Conservation (phyloP, 2,797 vertebrate species). For the Trichosurus vulpecula region DNA sequence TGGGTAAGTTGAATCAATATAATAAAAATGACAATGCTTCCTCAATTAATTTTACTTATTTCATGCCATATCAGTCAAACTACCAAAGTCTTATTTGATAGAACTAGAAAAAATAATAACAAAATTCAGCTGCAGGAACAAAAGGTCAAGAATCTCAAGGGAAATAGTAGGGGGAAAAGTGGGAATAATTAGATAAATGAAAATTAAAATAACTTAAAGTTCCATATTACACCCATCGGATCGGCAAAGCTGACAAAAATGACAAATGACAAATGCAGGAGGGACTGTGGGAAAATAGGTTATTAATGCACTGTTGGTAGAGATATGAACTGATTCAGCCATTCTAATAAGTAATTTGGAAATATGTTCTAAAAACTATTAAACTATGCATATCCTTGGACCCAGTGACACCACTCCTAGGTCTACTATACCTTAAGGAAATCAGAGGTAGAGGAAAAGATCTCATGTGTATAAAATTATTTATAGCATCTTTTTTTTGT, state of each 20-base stretch:
- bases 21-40: background rate
- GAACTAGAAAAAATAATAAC: background rate
- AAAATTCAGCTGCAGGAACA: background rate
- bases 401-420: background rate
- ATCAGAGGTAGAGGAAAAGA: background rate
- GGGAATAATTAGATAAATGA: background rate
- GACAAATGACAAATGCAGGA: background rate
- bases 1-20: background rate
- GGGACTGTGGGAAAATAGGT: background rate
- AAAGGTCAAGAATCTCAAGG: background rate
- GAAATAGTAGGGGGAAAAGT: background rate
- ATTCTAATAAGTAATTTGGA: background rate
- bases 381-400: background rate
- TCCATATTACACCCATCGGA: background rate
- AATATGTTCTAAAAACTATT: background rate
- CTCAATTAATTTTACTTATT: background rate
- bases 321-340: background rate
- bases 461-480: background rate
- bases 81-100: background rate
- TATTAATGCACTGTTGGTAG: background rate
- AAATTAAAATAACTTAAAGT: background rate
- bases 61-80: background rate
- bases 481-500: background rate
- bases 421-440: background rate
- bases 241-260: background rate